Evolutionary conservation across 2,888 invertebrate species (phyloP).

Genomic region (Unio delphinus): DNA sequence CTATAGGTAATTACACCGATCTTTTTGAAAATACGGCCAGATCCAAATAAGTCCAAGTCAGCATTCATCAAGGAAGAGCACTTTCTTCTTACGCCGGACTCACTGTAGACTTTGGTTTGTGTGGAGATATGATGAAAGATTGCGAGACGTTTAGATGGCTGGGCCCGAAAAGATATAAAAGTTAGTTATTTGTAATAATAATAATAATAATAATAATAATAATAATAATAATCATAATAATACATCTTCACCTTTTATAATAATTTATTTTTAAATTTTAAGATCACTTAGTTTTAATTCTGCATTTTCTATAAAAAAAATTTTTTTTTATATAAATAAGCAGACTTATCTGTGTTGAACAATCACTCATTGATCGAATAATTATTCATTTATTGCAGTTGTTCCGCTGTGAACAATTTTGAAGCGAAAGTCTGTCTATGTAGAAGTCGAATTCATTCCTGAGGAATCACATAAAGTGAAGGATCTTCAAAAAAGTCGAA

Average conservation of each 20-base stretch:
- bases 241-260: too few relatives aligned
- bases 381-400: constrained; percentile 33
- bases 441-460: constrained; percentile 49
- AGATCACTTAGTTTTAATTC: too few relatives aligned
- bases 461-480: constrained; percentile 19
- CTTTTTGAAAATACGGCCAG: too few relatives aligned
- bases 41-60: constrained; percentile 15
- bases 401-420: constrained; percentile 45
- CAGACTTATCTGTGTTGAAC: too few relatives aligned
- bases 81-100: constrained; percentile 51
- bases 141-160: constrained; percentile 60
- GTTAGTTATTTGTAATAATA: constrained; percentile 27
- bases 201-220: constrained; percentile 4
- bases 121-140: constrained; percentile 60
- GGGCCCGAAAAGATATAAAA: constrained; percentile 54
- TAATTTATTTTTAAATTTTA: too few relatives aligned
- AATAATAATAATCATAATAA: too few relatives aligned
- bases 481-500: constrained; percentile 1
- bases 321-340: too few relatives aligned
- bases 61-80: constrained; percentile 50
- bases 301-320: too few relatives aligned
- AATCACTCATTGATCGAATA: too few relatives aligned
- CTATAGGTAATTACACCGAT: too few relatives aligned
- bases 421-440: constrained; percentile 44
- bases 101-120: constrained; percentile 54